A percentile compares a stretch with the other conserved stretches of the same genome.
These are phyloP conservation scores for Cryptosula pallasiana DNA, from an alignment of 2,888 invertebrate genomes.

Conservation along the genomic window DNA sequence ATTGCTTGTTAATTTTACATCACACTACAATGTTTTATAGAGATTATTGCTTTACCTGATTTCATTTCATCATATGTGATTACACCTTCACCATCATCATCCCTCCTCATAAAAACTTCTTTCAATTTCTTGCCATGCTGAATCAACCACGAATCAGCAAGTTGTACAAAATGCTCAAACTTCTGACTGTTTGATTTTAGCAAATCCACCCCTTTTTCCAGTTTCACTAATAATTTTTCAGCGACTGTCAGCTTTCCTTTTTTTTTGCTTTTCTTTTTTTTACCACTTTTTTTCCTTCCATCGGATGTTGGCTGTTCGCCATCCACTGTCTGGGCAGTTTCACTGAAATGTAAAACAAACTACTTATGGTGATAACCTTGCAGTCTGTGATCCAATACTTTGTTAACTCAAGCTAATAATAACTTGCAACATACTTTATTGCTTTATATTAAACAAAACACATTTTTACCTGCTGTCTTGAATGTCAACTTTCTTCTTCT, in stretches of 20 bases:
- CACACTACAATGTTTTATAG: too few species aligned
- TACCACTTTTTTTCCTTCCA: neutral
- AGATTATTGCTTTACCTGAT: too few species aligned
- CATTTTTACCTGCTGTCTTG: too few species aligned
- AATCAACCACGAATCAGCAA: slow-evolving; percentile 44
- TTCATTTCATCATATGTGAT: slow-evolving; percentile 46
- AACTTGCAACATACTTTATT: too few species aligned
- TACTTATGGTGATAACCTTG: neutral
- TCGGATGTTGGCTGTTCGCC: neutral
- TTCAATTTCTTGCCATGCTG: slow-evolving; percentile 34
- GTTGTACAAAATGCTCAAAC: slow-evolving; percentile 36
- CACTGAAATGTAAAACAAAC: neutral
- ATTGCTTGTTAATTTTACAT: too few species aligned
- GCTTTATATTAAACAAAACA: too few species aligned
- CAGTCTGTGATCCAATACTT: too few species aligned
- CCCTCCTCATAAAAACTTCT: slow-evolving; percentile 38
- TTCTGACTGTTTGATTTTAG: slow-evolving; percentile 26
- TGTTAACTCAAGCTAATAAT: too few species aligned
- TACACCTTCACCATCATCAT: slow-evolving; percentile 39
- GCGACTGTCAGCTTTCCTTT: slow-evolving; percentile 11
- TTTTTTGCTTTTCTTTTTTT: slow-evolving; percentile 23
- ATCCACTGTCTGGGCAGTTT: neutral
- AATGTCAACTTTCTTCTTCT: neutral
- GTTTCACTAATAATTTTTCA: slow-evolving; percentile 22
- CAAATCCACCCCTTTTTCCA: slow-evolving; percentile 27